phyloP scores from a whole-genome alignment of 2,113 vertebrate genomes.

The Psettodes erumei region DNA sequence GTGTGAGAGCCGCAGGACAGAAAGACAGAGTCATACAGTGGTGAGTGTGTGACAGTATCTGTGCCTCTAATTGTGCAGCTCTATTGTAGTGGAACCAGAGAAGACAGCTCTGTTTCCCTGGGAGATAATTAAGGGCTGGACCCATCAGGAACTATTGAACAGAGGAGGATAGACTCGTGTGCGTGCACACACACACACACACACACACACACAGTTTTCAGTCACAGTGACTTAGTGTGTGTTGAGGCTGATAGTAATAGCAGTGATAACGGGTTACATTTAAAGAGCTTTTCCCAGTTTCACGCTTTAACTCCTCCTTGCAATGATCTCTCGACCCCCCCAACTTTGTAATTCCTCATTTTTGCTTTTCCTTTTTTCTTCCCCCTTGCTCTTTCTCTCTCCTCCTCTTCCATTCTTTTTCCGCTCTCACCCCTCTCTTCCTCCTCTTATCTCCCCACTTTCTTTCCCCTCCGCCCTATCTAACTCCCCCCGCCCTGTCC shows the following conservation, averaged over 20 bases:
- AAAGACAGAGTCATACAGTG: slow-evolving; percentile 50
- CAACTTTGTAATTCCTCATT: slow-evolving; percentile 45
- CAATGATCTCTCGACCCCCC: slow-evolving; percentile 45
- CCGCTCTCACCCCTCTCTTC: slow-evolving; percentile 10
- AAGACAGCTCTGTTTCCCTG: slow-evolving; percentile 80
- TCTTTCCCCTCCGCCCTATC: not conserved
- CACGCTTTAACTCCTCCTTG: slow-evolving; percentile 50
- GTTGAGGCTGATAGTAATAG: slow-evolving; percentile 67
- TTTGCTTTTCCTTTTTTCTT: slow-evolving; percentile 6
- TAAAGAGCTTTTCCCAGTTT: slow-evolving; percentile 72
- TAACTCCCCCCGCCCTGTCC: not conserved
- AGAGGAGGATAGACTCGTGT: slow-evolving; percentile 63
- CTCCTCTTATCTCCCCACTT: slow-evolving; percentile 26
- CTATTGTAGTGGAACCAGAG: slow-evolving; percentile 82
- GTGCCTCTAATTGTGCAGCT: slow-evolving; percentile 78
- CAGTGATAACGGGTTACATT: slow-evolving; percentile 72
- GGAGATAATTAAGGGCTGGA: slow-evolving; percentile 81
- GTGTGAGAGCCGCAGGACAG: slow-evolving; percentile 26
- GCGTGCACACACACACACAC: slow-evolving; percentile 24
- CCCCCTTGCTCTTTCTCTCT: not conserved
- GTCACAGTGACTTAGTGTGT: slow-evolving; percentile 35
- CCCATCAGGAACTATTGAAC: slow-evolving; percentile 79
- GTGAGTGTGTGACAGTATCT: slow-evolving; percentile 70
- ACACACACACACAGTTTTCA: slow-evolving; percentile 17
- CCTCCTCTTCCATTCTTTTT: slow-evolving; percentile 15